Evolutionary conservation across 2,113 vertebrate genomes (phyloP).

Genomic region (Erythrocercus mccallii): DNA sequence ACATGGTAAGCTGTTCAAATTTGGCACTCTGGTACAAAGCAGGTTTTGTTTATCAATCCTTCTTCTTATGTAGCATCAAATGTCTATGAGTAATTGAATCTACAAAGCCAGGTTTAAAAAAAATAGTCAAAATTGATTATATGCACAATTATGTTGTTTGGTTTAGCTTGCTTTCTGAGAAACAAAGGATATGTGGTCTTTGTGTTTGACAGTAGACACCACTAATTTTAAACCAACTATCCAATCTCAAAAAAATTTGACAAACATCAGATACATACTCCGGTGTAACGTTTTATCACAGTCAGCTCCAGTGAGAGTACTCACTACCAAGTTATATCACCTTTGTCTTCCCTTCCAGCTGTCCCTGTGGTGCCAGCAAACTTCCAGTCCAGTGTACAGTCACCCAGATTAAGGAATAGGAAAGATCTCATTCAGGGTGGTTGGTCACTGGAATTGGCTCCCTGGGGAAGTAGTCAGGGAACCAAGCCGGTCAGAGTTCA

Average conservation of each 20-base stretch:
- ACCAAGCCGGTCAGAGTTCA: neutral
- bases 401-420: neutral
- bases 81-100: neutral
- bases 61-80: neutral
- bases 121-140: neutral
- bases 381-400: neutral
- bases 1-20: neutral
- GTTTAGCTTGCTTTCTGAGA: neutral
- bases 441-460: neutral
- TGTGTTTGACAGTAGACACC: neutral
- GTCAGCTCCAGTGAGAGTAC: neutral
- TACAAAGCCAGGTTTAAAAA: neutral
- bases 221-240: neutral
- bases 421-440: neutral
- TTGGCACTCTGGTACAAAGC: neutral
- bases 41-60: neutral
- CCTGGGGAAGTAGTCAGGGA: neutral
- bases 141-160: neutral
- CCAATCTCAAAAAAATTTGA: neutral
- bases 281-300: neutral
- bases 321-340: neutral
- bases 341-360: neutral
- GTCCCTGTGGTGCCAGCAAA: neutral
- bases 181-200: neutral
- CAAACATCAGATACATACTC: neutral